Evolutionary conservation across 2,113 vertebrate genomes (phyloP).

Genomic region (Carlito syrichta): DNA sequence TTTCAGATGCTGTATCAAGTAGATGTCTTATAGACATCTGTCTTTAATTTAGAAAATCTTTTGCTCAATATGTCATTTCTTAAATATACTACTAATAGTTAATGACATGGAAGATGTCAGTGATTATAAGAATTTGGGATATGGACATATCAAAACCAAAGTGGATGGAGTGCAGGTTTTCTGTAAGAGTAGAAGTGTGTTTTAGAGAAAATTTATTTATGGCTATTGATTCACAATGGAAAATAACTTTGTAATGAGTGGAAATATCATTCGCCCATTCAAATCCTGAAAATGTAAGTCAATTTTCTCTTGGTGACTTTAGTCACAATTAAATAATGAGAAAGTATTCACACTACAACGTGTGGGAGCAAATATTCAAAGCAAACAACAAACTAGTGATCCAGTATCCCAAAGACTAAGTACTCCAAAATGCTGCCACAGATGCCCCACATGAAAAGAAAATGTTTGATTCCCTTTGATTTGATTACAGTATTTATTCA

Average conservation of each 20-base stretch:
- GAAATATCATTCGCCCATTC: conserved; percentile 38
- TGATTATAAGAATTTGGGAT: not conserved
- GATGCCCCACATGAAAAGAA: not conserved
- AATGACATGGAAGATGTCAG: not conserved
- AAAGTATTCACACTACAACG: conserved; percentile 34
- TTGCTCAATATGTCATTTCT: not conserved
- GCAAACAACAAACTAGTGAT: conserved; percentile 11
- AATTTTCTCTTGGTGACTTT: conserved; percentile 33
- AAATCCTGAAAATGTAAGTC: conserved; percentile 60
- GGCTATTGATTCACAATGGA: not conserved
- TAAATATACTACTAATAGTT: not conserved
- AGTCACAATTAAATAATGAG: conserved; percentile 54
- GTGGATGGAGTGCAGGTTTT: not conserved
- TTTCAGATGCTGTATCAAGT: not conserved
- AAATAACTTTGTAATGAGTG: conserved; percentile 36
- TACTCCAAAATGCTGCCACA: not conserved
- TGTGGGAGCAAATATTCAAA: conserved; percentile 35
- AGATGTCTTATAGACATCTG: not conserved
- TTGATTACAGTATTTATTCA: not conserved
- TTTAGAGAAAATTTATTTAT: not conserved
- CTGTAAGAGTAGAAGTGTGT: not conserved
- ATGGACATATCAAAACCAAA: not conserved
- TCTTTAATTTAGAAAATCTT: not conserved
- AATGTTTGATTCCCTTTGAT: not conserved
- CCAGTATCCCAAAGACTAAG: not conserved